phyloP scores from a whole-genome alignment of 2,888 invertebrate genomes.

The Stenolophus ochropezus region DNA sequence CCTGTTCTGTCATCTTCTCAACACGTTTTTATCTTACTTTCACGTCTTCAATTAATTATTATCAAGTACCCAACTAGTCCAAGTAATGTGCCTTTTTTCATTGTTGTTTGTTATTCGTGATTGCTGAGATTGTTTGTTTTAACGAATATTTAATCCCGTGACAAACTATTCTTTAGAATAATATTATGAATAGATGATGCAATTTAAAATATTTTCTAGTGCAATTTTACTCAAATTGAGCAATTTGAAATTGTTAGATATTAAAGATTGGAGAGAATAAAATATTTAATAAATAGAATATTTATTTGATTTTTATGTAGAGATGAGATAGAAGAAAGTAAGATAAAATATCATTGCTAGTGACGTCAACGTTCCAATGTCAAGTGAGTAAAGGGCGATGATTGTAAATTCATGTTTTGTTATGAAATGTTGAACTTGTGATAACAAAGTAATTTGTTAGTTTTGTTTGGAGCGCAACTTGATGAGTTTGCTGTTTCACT shows the following conservation, averaged over 20 bases:
- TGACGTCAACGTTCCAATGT: constrained; percentile 13
- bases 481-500: constrained; percentile 47
- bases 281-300: constrained; percentile 43
- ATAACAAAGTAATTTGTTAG: constrained; percentile 54
- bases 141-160: constrained; percentile 46
- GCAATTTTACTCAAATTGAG: constrained; percentile 50
- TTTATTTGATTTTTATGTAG: constrained; percentile 44
- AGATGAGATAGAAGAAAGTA: constrained; percentile 45
- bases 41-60: constrained; percentile 29
- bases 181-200: constrained; percentile 31
- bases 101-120: constrained; percentile 57
- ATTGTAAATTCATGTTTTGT: constrained; percentile 49
- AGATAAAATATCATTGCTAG: constrained; percentile 39
- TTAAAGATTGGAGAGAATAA: constrained; percentile 36
- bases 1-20: constrained; percentile 35
- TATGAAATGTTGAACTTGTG: constrained; percentile 55
- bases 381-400: constrained; percentile 21
- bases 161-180: constrained; percentile 12
- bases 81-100: constrained; percentile 60
- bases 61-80: constrained; percentile 57
- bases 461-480: constrained; percentile 35
- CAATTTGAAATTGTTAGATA: constrained; percentile 47
- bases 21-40: constrained; percentile 57
- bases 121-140: constrained; percentile 32
- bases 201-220: constrained; percentile 49